Evolutionary conservation across 2,888 invertebrate species (phyloP).

Genomic region (Ennomos quercinarius): DNA sequence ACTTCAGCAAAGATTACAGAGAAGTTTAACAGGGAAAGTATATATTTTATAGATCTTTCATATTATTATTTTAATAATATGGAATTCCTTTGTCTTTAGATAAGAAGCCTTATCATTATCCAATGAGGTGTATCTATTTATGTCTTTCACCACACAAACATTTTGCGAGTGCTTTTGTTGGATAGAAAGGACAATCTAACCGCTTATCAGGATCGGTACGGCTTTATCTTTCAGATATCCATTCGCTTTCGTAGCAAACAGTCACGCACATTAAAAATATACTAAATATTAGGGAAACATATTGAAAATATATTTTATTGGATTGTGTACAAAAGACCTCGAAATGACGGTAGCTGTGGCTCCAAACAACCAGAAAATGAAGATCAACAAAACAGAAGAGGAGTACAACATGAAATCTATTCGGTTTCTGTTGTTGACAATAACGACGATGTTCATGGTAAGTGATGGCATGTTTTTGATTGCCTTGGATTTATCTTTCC

Average conservation of each 20-base stretch:
- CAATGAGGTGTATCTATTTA: no score
- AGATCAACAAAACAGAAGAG: conserved; percentile 69
- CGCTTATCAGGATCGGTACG: conserved; percentile 49
- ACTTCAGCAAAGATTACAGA: no score
- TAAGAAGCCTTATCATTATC: no score
- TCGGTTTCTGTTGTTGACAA: conserved; percentile 74
- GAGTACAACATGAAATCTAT: conserved; percentile 81
- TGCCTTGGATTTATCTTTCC: no score
- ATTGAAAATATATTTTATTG: conserved; percentile 3
- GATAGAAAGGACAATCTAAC: conserved; percentile 33
- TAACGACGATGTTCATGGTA: conserved; percentile 78
- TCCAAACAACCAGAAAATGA: conserved; percentile 57
- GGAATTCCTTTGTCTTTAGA: no score
- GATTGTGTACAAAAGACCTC: conserved; percentile 1
- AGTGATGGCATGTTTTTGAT: conserved; percentile 47
- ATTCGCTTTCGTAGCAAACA: conserved; percentile 31
- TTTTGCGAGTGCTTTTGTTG: not conserved
- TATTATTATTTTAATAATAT: no score
- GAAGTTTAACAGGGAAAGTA: no score
- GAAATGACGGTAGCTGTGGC: conserved; percentile 45
- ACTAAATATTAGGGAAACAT: not conserved
- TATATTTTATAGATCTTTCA: no score
- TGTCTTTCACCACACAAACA: conserved; percentile 9
- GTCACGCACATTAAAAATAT: not conserved
- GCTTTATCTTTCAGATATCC: conserved; percentile 50